Percentiles rank a stretch among this genome's conserved stretches.
Evolutionary conservation across 2,113 vertebrate genomes (phyloP).

Genomic region (Cottus gobio): DNA sequence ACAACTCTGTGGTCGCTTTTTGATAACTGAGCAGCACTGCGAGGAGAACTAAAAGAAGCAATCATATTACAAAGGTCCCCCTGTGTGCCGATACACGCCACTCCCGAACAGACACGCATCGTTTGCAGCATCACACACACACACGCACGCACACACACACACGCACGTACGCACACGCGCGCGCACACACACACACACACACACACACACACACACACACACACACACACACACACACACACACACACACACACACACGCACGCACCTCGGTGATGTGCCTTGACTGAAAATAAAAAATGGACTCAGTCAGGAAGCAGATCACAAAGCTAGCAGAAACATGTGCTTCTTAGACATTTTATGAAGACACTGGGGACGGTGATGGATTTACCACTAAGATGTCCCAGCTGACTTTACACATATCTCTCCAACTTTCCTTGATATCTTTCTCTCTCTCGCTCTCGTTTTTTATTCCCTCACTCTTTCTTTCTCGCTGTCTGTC

Average conservation of each 20-base stretch:
- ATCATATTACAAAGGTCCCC: not conserved
- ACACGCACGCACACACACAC: not conserved
- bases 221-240: not conserved
- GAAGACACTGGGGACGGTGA: constrained; percentile 44
- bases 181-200: constrained; percentile 19
- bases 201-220: not conserved
- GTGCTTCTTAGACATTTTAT: constrained; percentile 52
- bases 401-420: constrained; percentile 68
- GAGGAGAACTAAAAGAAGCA: constrained; percentile 15
- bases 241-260: constrained; percentile 13
- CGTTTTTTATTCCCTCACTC: not conserved
- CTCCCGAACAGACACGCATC: constrained; percentile 20
- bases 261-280: constrained; percentile 30
- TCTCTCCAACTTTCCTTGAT: constrained; percentile 58
- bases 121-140: constrained; percentile 19
- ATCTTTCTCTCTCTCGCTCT: not conserved
- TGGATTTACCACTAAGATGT: constrained; percentile 64
- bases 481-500: constrained; percentile 11
- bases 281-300: constrained; percentile 65
- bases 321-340: constrained; percentile 58
- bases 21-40: constrained; percentile 29
- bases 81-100: constrained; percentile 1
- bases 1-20: constrained; percentile 4
- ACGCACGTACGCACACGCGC: not conserved
- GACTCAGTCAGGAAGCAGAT: constrained; percentile 56